These are phyloP conservation scores for Tachysurus vachellii DNA, from an alignment of 2,113 vertebrate species.

Conservation along the genomic window DNA sequence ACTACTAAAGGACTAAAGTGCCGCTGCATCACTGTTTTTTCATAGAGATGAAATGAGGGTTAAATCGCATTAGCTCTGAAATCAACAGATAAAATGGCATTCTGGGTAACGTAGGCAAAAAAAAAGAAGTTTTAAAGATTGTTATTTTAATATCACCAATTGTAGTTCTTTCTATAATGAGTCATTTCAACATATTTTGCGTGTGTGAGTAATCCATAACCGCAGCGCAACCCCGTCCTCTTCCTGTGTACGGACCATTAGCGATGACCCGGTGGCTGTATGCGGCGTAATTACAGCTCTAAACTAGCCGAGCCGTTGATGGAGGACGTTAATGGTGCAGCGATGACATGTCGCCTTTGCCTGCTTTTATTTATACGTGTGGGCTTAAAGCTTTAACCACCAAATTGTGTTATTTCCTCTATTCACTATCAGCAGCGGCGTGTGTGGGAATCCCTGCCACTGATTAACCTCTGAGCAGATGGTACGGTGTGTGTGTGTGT, in stretches of 20 bases:
- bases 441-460: constrained; percentile 41
- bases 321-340: constrained; percentile 10
- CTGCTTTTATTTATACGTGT: constrained; percentile 37
- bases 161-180: neutral
- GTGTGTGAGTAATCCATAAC: constrained; percentile 3
- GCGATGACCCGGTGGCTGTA: neutral
- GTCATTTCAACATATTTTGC: neutral
- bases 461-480: constrained; percentile 62
- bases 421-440: constrained; percentile 25
- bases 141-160: neutral
- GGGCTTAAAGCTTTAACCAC: constrained; percentile 24
- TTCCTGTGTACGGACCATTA: constrained; percentile 32
- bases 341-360: neutral
- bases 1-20: neutral
- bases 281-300: constrained; percentile 25
- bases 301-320: constrained; percentile 10
- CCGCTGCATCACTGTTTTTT: neutral
- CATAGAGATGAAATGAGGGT: neutral
- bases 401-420: constrained; percentile 35
- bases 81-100: neutral
- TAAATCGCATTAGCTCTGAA: neutral
- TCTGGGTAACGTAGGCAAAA: neutral
- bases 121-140: neutral
- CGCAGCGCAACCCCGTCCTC: constrained; percentile 13
- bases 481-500: constrained; percentile 43